Conservation (phyloP, 2,113 vertebrate species). For the Trichechus manatus region DNA sequence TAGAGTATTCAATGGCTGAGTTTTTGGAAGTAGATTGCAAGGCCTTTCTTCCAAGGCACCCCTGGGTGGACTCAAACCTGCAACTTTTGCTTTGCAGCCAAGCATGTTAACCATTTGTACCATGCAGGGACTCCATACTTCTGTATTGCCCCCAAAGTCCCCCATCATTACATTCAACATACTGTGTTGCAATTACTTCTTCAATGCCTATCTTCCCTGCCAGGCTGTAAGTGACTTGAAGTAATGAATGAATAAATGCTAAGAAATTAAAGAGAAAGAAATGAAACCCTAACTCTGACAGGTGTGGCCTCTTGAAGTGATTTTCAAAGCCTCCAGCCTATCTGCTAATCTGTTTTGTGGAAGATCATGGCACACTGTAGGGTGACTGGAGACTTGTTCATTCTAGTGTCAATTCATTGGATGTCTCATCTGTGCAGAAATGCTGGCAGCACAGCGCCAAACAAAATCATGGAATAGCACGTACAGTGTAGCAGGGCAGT, state of each 20-base stretch:
- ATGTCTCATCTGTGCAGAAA: background rate
- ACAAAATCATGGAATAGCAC: background rate
- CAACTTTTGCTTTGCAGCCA: no score
- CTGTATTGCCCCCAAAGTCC: background rate
- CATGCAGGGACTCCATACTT: background rate
- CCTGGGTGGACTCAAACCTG: no score
- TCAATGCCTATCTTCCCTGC: background rate
- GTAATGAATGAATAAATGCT: slow-evolving; percentile 45
- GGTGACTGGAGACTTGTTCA: background rate
- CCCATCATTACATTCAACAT: background rate
- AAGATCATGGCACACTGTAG: background rate
- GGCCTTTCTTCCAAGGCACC: no score
- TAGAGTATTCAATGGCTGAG: no score
- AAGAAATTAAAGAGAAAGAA: slow-evolving; percentile 29
- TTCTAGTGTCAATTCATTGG: background rate
- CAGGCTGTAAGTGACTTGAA: background rate
- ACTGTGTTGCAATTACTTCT: background rate
- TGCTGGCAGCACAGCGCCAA: background rate
- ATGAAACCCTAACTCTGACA: background rate
- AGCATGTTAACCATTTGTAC: no score
- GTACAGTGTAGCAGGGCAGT: background rate
- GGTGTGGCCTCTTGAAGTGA: background rate
- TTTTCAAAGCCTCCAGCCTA: background rate
- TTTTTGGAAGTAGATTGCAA: no score
- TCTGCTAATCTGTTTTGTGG: slow-evolving; percentile 31